Conservation (phyloP, 2,113 vertebrate species). For the Scytalopus superciliaris region DNA sequence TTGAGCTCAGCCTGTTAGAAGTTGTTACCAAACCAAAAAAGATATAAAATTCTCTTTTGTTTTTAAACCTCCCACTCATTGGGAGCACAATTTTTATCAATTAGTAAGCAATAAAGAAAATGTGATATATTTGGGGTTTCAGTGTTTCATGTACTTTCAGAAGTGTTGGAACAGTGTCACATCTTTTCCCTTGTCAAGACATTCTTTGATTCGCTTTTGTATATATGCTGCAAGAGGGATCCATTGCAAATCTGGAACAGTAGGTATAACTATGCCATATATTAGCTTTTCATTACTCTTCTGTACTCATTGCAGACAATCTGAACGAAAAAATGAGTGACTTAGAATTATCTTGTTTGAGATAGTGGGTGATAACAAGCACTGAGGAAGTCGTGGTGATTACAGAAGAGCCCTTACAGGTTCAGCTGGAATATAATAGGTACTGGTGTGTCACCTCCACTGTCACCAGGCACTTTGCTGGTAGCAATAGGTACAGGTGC, state of each 20-base stretch:
- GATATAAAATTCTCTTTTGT: neutral
- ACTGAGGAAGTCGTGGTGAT: neutral
- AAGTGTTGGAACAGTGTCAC: neutral
- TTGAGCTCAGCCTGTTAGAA: neutral
- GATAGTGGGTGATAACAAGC: neutral
- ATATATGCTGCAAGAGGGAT: neutral
- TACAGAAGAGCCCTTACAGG: neutral
- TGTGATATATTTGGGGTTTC: neutral
- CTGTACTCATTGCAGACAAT: neutral
- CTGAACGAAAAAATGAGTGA: neutral
- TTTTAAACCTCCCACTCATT: neutral
- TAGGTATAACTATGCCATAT: rapidly evolving
- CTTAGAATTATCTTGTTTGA: neutral
- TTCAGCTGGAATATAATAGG: neutral
- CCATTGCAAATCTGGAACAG: neutral
- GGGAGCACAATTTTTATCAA: neutral
- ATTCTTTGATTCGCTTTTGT: neutral
- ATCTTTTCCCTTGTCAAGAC: neutral
- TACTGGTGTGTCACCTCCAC: rapidly evolving
- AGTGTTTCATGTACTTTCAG: neutral
- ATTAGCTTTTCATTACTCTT: neutral
- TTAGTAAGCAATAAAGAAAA: neutral
- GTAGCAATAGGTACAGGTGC: no score
- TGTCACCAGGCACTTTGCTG: neutral
- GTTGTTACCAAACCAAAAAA: neutral